Conservation (phyloP, 2,888 invertebrate species). For the Dynastes hyllus region DNA sequence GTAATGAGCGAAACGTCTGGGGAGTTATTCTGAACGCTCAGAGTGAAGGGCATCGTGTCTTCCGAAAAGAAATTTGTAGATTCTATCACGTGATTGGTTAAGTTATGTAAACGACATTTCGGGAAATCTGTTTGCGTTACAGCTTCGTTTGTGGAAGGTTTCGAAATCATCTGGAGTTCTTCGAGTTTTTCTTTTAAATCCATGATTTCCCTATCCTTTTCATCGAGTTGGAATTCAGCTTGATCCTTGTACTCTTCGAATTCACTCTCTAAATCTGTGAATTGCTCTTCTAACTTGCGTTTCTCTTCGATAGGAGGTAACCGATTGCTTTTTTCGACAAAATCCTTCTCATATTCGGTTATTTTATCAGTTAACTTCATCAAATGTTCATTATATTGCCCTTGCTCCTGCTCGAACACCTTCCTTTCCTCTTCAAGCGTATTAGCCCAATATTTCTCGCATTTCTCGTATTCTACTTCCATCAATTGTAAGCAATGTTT, state of each 20-base stretch:
- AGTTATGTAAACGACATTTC: slow-evolving; percentile 63
- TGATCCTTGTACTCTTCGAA: slow-evolving; percentile 75
- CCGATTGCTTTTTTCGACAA: slow-evolving; percentile 73
- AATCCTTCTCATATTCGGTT: slow-evolving; percentile 87
- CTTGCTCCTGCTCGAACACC: slow-evolving; percentile 83
- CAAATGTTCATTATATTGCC: slow-evolving; percentile 84
- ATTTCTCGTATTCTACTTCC: slow-evolving; percentile 85
- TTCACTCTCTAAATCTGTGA: slow-evolving; percentile 82
- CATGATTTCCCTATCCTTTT: slow-evolving; percentile 75
- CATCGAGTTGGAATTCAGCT: slow-evolving; percentile 73
- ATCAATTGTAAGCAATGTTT: slow-evolving; percentile 84
- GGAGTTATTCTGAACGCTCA: slow-evolving; percentile 51
- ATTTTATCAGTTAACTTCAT: slow-evolving; percentile 83
- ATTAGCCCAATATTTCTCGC: slow-evolving; percentile 90
- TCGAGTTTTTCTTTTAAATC: slow-evolving; percentile 73
- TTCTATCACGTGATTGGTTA: slow-evolving; percentile 67
- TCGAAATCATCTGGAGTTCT: slow-evolving; percentile 58
- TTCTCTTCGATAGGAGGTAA: slow-evolving; percentile 87
- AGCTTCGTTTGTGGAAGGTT: neutral
- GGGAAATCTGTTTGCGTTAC: slow-evolving; percentile 53
- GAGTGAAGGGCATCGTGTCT: slow-evolving; percentile 64
- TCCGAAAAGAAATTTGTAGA: slow-evolving; percentile 66
- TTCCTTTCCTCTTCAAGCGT: slow-evolving; percentile 87
- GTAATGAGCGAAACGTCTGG: slow-evolving; percentile 15
- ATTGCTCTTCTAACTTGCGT: slow-evolving; percentile 81